Conservation (phyloP, 1,140 invertebrate species). For the Drosophila varians region DNA sequence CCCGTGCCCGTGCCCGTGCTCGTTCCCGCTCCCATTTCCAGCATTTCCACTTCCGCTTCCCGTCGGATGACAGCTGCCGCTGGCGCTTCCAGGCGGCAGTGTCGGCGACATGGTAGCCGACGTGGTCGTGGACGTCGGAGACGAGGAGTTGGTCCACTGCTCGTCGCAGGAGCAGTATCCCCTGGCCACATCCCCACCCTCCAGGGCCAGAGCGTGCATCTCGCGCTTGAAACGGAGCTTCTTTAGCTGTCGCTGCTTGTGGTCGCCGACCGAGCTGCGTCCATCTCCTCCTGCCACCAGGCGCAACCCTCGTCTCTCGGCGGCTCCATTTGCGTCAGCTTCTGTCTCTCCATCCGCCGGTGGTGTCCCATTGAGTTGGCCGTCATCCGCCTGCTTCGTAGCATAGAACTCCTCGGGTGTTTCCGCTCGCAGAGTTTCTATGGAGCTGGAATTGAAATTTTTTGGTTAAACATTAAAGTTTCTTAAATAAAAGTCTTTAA, state of each 20-base stretch:
- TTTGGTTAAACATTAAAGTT: slow-evolving; percentile 10
- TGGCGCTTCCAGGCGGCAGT: slow-evolving; percentile 34
- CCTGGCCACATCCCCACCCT: slow-evolving; percentile 73
- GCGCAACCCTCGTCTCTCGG: neutral
- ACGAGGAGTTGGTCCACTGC: slow-evolving; percentile 76
- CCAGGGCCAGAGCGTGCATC: slow-evolving; percentile 69
- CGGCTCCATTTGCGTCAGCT: slow-evolving; percentile 6
- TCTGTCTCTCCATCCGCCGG: slow-evolving; percentile 15
- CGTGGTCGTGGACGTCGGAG: slow-evolving; percentile 62
- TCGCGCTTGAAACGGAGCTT: slow-evolving; percentile 65
- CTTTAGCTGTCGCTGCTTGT: slow-evolving; percentile 56
- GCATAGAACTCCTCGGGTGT: slow-evolving; percentile 74
- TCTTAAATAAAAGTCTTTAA: neutral
- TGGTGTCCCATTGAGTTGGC: slow-evolving; percentile 65
- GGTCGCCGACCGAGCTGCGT: slow-evolving; percentile 31
- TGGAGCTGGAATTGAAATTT: slow-evolving; percentile 67
- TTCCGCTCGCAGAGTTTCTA: slow-evolving; percentile 73
- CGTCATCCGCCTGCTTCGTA: slow-evolving; percentile 56
- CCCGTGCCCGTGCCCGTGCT: slow-evolving; percentile 8
- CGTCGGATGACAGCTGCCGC: slow-evolving; percentile 26
- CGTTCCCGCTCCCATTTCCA: neutral
- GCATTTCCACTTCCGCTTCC: slow-evolving; percentile 27
- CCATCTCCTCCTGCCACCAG: neutral
- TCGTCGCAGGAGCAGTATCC: slow-evolving; percentile 81
- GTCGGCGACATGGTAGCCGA: slow-evolving; percentile 65